Evolutionary conservation across 1,140 invertebrate species (phyloP).

Genomic region (Battus philenor): DNA sequence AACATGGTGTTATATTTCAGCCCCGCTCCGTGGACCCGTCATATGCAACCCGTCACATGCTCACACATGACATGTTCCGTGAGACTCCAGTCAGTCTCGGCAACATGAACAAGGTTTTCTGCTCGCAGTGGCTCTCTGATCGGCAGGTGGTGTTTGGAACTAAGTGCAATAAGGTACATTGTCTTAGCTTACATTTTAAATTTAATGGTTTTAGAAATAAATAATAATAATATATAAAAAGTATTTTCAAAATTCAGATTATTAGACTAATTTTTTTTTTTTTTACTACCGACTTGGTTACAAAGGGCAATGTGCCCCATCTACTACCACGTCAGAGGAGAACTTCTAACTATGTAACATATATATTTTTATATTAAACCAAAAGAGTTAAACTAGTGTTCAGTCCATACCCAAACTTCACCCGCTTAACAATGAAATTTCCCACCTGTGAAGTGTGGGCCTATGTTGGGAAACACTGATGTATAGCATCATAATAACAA

Average conservation of each 20-base stretch:
- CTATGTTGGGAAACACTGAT: too few species aligned
- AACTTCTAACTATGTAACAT: too few species aligned
- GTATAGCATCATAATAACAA: background rate
- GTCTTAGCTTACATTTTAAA: background rate
- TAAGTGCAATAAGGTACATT: conserved; percentile 94
- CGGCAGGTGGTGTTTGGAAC: conserved; percentile 96
- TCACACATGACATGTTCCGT: conserved; percentile 91
- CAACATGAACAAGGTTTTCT: conserved; percentile 97
- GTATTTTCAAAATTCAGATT: too few species aligned
- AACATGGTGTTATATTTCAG: conserved; percentile 39
- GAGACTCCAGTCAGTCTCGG: conserved; percentile 88
- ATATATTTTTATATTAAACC: too few species aligned
- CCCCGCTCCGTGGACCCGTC: conserved; percentile 83
- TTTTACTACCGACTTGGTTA: too few species aligned
- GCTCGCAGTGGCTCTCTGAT: conserved; percentile 96
- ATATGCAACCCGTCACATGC: conserved; percentile 89
- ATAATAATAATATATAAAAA: background rate
- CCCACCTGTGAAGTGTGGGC: too few species aligned
- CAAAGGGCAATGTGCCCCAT: too few species aligned
- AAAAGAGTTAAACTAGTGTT: too few species aligned
- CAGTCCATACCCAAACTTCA: too few species aligned
- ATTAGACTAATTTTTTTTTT: background rate
- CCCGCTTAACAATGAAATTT: too few species aligned
- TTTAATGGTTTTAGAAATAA: background rate
- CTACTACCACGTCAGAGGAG: too few species aligned